These are phyloP conservation scores for Petrocephalus zakoni DNA, from an alignment of 2,113 vertebrate genomes.

Conservation along the genomic window DNA sequence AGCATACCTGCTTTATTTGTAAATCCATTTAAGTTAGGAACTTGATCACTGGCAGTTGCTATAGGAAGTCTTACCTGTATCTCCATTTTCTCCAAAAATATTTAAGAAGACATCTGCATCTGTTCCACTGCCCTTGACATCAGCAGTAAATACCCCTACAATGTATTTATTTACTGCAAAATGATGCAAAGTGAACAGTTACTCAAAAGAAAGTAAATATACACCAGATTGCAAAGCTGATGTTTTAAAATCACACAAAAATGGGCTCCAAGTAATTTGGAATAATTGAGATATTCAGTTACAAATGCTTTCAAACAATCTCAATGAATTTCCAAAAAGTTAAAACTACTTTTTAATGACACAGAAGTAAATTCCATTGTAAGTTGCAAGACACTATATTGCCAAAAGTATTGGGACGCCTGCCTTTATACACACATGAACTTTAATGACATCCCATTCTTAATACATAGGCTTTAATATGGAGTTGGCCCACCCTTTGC, in stretches of 20 bases:
- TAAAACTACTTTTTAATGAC: background rate
- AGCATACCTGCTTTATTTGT: background rate
- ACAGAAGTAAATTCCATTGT: background rate
- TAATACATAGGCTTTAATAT: too few species aligned
- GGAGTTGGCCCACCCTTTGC: too few species aligned
- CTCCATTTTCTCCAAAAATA: constrained; percentile 90
- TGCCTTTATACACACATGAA: too few species aligned
- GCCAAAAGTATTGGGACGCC: too few species aligned
- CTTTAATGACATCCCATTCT: too few species aligned
- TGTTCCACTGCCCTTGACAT: constrained; percentile 86
- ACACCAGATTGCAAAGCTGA: background rate
- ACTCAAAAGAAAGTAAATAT: background rate
- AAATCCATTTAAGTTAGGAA: background rate
- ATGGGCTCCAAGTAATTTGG: background rate
- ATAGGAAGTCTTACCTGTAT: constrained; percentile 72
- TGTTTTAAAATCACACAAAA: background rate
- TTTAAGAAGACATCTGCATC: constrained; percentile 93
- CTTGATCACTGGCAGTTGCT: background rate
- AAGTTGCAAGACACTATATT: background rate
- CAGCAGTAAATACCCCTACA: constrained; percentile 86
- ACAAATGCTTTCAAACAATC: background rate
- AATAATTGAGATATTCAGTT: background rate
- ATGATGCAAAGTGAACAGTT: constrained; percentile 19
- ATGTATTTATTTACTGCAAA: constrained; percentile 89
- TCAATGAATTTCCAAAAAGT: background rate